Evolutionary conservation across 2,888 invertebrate genomes (phyloP), one percentile per base, ranked within the genome.

Genomic region (Chalcosyrphus nemorum): DNA sequence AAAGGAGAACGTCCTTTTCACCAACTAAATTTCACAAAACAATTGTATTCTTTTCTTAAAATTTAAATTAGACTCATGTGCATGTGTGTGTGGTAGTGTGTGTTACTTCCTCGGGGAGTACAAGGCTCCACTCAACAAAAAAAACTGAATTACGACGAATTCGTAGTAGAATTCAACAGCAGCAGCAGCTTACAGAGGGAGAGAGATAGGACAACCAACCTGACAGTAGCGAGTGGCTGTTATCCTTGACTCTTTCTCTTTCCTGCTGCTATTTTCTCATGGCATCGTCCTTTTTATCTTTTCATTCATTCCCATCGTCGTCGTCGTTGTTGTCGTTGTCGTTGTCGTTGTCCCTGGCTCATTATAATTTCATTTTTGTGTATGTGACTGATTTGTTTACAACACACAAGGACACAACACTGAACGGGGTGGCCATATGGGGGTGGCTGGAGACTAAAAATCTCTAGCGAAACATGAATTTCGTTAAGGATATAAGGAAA

Each of bases 211-310:
- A 47, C 54, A 54, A 56, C 47, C 75, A 66, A 54, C 47, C 45
- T 50, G 56, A 27, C 61, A 57, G 47, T 7, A 50, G n/a, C 43
- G 75, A 70, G 63, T 63, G 50, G 56, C 63, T 75, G 54, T 57
- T 81, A 81, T 81, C 70, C 63, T 70, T 81, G 61, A 70, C 54
- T 75, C 56, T 21, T 68, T 41, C 19, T 65, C 13, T 13, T 13
- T 38, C 13, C 38, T 13, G 4, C 38, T 13, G n/a, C 9, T 19
- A 6, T 24, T 15, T 66, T 32, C 15, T 29, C 54, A 63, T 63
- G 75, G 32, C 41, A 70, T 63, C 76, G 70, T 81, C 63, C 68
- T 57, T 81, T 76, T 81, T 81, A 81, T 70, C 70, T 65, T 66
- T 59, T 57, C 70, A 63, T 75, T 68, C 74, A 61, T 66, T 81